phyloP scores from a whole-genome alignment of 2,113 vertebrate species.

The Semicossyphus pulcher region DNA sequence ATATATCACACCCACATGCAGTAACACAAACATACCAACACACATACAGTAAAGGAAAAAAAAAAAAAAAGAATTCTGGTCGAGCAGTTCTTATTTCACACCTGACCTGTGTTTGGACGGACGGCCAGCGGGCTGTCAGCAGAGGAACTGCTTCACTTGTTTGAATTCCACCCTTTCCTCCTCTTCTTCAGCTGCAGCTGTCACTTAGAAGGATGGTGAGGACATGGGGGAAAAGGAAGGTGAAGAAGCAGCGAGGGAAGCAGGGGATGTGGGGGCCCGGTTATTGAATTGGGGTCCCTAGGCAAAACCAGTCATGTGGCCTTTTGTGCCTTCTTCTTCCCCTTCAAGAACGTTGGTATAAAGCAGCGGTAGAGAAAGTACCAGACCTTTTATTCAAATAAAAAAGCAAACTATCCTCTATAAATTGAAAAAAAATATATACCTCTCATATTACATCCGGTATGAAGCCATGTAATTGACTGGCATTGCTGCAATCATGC shows the following conservation, averaged over 20 bases:
- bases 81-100: slow-evolving; percentile 60
- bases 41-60: neutral
- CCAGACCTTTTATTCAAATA: neutral
- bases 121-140: slow-evolving; percentile 37
- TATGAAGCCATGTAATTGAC: too few relatives aligned
- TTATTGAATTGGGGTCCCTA: neutral
- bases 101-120: slow-evolving; percentile 51
- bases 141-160: slow-evolving; percentile 50
- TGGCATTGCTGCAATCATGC: too few relatives aligned
- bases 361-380: neutral
- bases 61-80: slow-evolving; percentile 8
- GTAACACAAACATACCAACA: neutral
- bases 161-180: slow-evolving; percentile 29
- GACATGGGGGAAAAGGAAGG: neutral
- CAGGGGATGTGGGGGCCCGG: neutral
- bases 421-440: too few relatives aligned
- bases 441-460: too few relatives aligned
- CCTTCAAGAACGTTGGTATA: too few relatives aligned
- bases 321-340: neutral
- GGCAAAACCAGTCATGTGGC: slow-evolving; percentile 1
- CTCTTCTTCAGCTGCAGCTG: slow-evolving; percentile 18
- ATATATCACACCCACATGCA: neutral
- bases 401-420: too few relatives aligned
- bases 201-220: slow-evolving; percentile 10
- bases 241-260: neutral